Evolutionary conservation across 1,140 invertebrate genomes (phyloP).

Genomic region (Eurosta solidaginis): DNA sequence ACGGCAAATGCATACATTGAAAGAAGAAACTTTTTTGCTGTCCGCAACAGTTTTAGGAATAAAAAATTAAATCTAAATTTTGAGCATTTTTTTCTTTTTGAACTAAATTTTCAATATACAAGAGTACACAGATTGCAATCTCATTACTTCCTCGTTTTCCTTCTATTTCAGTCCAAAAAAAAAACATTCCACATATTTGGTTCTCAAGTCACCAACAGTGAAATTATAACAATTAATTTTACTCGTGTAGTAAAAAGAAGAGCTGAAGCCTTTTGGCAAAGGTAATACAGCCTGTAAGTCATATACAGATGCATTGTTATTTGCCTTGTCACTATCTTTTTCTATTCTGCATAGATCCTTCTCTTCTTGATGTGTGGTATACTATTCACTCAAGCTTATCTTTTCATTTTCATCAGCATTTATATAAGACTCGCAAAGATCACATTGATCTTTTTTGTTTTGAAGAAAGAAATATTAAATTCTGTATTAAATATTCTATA

Average conservation of each 20-base stretch:
- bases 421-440: slow-evolving; percentile 48
- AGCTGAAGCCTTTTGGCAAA: slow-evolving; percentile 49
- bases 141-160: slow-evolving; percentile 1
- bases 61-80: not conserved
- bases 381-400: slow-evolving; percentile 35
- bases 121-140: slow-evolving; percentile 3
- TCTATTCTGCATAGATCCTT: slow-evolving; percentile 45
- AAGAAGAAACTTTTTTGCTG: slow-evolving; percentile 10
- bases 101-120: not conserved
- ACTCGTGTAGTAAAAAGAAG: slow-evolving; percentile 55
- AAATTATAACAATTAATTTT: slow-evolving; percentile 52
- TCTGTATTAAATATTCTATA: too few relatives aligned
- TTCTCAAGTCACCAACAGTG: slow-evolving; percentile 25
- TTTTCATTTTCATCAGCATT: slow-evolving; percentile 44
- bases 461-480: too few relatives aligned
- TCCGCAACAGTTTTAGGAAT: slow-evolving; percentile 13
- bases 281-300: slow-evolving; percentile 55
- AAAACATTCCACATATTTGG: slow-evolving; percentile 8
- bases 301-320: slow-evolving; percentile 45
- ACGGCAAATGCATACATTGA: slow-evolving; percentile 7
- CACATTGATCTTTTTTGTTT: slow-evolving; percentile 60
- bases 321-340: slow-evolving; percentile 51
- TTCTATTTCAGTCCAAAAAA: slow-evolving; percentile 25
- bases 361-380: slow-evolving; percentile 47
- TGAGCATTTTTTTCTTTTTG: not conserved